Evolutionary conservation across 2,113 vertebrate genomes (phyloP).

Genomic region (Cololabis saira): DNA sequence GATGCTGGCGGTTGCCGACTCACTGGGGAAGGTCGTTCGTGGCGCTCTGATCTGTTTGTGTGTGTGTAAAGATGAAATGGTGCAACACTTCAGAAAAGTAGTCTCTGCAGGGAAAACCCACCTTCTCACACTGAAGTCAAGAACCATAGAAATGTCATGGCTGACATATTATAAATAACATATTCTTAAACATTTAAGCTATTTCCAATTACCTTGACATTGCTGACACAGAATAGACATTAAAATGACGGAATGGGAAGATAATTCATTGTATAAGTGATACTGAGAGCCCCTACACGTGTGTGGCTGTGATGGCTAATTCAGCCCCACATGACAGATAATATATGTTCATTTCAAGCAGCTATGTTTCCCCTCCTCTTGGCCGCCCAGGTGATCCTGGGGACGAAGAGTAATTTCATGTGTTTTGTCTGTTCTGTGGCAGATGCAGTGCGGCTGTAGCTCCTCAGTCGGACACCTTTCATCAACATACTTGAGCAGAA

Average conservation of each 20-base stretch:
- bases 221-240: too few relatives aligned
- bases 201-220: neutral
- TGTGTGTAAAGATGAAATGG: conserved; percentile 28
- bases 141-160: conserved; percentile 18
- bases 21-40: conserved; percentile 37
- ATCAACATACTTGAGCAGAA: conserved; percentile 78
- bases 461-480: conserved; percentile 60
- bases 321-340: conserved; percentile 16
- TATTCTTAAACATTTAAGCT: neutral
- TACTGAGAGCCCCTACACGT: conserved; percentile 1
- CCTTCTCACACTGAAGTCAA: conserved; percentile 6
- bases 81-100: conserved; percentile 14
- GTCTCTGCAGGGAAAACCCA: conserved; percentile 6
- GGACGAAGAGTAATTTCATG: conserved; percentile 10
- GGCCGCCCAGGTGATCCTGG: neutral
- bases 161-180: conserved; percentile 5
- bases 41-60: neutral
- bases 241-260: neutral
- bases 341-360: conserved; percentile 28
- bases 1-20: conserved; percentile 27
- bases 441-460: conserved; percentile 81
- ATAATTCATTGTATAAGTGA: neutral
- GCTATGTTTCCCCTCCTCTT: neutral
- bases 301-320: conserved; percentile 30
- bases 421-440: conserved; percentile 25